Base-by-base conservation (phyloP, 1,140 invertebrate species). In the Cydia splendana region DNA sequence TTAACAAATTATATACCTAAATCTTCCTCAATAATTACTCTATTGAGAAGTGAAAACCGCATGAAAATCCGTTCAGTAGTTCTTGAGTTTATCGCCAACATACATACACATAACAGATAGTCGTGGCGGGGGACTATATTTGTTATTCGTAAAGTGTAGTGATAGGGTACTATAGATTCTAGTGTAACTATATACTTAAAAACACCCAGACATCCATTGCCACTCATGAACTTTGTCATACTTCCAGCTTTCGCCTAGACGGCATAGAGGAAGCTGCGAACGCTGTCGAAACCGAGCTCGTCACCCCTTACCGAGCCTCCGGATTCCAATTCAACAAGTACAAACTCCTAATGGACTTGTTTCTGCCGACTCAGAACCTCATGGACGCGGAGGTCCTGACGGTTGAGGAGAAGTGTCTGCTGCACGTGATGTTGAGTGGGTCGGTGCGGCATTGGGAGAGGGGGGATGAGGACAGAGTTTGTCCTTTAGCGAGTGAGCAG, bases 391-490 rank as follows among this genome's bases (percentile, higher is more conserved):
- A 94, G 34, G 82, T 85, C 53, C 84, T 95, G 4, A 89, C 88
- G 2, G 75, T 83, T 13, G 73, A 84, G 28, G 95, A 95, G 86
- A 93, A 94, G 62, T 96, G 95, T 85, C 86, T 94, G 15, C 82
- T 96, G 2, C 95, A 96, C 82, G 91, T 85, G 75, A 90, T 95
- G 78, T 80, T 95, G n/a, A 95, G 95, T 62, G 95, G 94, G 24
- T 93, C 94, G 0, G 92, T 95, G 0, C 91, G 94, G 73, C 89
- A 87, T 4, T 94, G 93, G 89, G 90, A 94, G 75, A 85, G 94
- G 78, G 93, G 94, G 4, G 93, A 94, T 83, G 94, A 94, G 82
- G 87, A 85, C 74, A 79, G 86, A 24, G 91, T 93, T 24, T 95
- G 94, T 80, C 93, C 90, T 0, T 65, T 93, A 78, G 93, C 89